Evolutionary conservation across 64 coral and sea anemone genomes (phyloP), one percentile per base, ranked within the genome.

Genomic region (Actinia equina): DNA sequence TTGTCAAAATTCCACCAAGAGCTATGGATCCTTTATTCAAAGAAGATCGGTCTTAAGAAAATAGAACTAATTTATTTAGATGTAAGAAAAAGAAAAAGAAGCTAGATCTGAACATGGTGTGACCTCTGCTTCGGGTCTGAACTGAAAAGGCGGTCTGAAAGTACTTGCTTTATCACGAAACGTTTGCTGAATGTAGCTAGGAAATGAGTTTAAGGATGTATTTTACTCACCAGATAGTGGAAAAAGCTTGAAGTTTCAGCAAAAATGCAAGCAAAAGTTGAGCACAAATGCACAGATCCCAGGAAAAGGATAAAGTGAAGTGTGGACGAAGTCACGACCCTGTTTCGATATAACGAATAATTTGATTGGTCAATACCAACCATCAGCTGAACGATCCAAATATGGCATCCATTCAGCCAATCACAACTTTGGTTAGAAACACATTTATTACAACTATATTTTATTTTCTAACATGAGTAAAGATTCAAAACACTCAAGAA

Each of bases 251-350:
- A 30, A 74, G 69, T 74, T 74, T 74, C 27, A 37, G 69, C 25
- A 41, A 74, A 74, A 74, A 30, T 12, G 69, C 43, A 81, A 81
- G 49, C 19, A 51, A 49, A 81, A 23, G 2, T 7, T 44, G 18
- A 19, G 14, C 13, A 81, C 18, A 49, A 81, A 41, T 41, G 9
- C 25, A 74, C 69, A 74, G 69, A 81, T 37, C 49, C 43, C 18
- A 52, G 78, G 3, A 81, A 81, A 81, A 20, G 2, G 4, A 3
- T 9, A 49, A 44, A 49, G 78, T 23, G 49, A 81, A 51, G 22
- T 81, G 46, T 52, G 46, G 78, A 81, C 17, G 45, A 52, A 81
- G 78, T 81, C 78, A 52, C 78, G 78, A 81, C 78, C 78, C 78
- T 20, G 16, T 22, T 81, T 18, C 44, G 43, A 81, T 81, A 81